Percentiles rank a stretch among this genome's conserved stretches.
These are phyloP conservation scores for Pseudochaenichthys georgianus DNA, from an alignment of 2,797 vertebrate species.

Conservation along the genomic window DNA sequence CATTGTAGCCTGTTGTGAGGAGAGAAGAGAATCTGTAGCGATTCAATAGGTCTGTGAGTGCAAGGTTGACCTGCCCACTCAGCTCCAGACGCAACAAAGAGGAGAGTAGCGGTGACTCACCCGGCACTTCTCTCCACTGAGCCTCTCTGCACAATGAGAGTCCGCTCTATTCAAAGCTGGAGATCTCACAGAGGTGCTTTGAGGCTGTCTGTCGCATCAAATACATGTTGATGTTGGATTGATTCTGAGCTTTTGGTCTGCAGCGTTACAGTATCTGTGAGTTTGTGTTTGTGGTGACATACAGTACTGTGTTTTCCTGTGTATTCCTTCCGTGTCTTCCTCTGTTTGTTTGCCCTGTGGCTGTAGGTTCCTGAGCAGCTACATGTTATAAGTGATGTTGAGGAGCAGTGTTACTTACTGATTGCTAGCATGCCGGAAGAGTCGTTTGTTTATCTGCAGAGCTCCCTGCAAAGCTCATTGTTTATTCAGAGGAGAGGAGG, in stretches of 20 bases:
- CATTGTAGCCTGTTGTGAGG: conserved; percentile 6
- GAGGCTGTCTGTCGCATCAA: conserved; percentile 11
- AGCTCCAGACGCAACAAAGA: conserved; percentile 68
- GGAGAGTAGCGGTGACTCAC: conserved; percentile 70
- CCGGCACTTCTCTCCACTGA: conserved; percentile 43
- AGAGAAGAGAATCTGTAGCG: conserved; percentile 18
- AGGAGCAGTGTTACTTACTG: conserved; percentile 27
- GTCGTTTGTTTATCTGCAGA: conserved; percentile 66
- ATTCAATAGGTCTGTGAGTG: conserved; percentile 45
- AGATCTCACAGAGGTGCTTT: conserved; percentile 59
- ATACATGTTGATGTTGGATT: conserved; percentile 27
- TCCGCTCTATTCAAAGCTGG: conserved; percentile 50
- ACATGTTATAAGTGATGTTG: conserved; percentile 26
- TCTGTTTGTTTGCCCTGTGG: not conserved
- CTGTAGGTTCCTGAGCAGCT: conserved; percentile 9
- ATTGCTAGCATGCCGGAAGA: conserved; percentile 33
- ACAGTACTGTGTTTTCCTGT: not conserved
- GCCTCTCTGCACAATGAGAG: conserved; percentile 46
- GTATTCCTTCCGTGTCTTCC: not conserved
- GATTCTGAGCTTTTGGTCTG: conserved; percentile 10
- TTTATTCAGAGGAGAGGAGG: conserved; percentile 63
- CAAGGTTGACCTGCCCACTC: conserved; percentile 71
- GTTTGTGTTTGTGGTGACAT: conserved; percentile 14
- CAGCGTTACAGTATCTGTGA: conserved; percentile 10
- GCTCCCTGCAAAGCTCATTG: conserved; percentile 50